Percentiles rank a stretch among this genome's conserved stretches.
These are phyloP conservation scores for Gortyna flavago DNA, from an alignment of 2,888 invertebrate species.

Conservation along the genomic window DNA sequence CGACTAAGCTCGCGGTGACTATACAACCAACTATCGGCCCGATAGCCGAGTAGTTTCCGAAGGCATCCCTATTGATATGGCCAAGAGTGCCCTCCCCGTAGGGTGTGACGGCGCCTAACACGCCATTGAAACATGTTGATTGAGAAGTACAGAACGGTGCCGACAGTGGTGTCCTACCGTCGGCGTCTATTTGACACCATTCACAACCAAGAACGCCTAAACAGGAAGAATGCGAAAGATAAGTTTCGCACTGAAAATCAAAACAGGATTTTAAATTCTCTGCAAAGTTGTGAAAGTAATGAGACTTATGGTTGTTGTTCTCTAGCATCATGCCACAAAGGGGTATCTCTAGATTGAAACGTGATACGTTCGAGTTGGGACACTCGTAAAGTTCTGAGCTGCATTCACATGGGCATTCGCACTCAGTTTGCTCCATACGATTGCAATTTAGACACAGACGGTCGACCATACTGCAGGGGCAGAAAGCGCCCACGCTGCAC, in stretches of 20 bases:
- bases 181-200: conserved; percentile 96
- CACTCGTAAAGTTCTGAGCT: conserved; percentile 88
- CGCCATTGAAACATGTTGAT: conserved; percentile 95
- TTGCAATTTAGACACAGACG: conserved; percentile 97
- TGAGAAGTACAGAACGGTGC: conserved; percentile 95
- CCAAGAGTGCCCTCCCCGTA: conserved; percentile 93
- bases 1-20: conserved; percentile 94
- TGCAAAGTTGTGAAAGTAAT: conserved; percentile 87
- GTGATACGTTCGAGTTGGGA: conserved; percentile 78
- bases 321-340: conserved; percentile 87
- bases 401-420: conserved; percentile 98
- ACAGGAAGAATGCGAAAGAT: conserved; percentile 91
- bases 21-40: conserved; percentile 97
- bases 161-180: conserved; percentile 92
- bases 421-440: conserved; percentile 98
- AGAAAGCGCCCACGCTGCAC: conserved; percentile 95
- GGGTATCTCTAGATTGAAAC: conserved; percentile 79
- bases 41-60: conserved; percentile 92
- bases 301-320: conserved; percentile 87
- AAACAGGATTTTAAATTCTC: conserved; percentile 91
- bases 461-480: conserved; percentile 97
- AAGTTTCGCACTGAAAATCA: conserved; percentile 92
- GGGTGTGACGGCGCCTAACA: conserved; percentile 95
- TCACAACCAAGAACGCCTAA: conserved; percentile 96
- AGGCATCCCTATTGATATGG: conserved; percentile 84